These are phyloP conservation scores for Dryobates pubescens DNA, from an alignment of 2,797 vertebrate genomes.

Conservation along the genomic window DNA sequence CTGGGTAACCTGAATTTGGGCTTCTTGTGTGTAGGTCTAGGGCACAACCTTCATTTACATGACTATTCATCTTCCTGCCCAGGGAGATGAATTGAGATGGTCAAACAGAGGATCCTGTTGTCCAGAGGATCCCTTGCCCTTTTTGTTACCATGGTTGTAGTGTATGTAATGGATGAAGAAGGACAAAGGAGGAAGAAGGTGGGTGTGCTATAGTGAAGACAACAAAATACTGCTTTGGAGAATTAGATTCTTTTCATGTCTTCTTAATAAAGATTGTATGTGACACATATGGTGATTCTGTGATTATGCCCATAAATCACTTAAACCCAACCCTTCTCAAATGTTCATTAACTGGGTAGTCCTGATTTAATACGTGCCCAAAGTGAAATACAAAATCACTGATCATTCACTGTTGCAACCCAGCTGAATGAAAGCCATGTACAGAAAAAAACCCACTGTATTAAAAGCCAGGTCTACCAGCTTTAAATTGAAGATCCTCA, in stretches of 20 bases:
- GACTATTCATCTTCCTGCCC: neutral
- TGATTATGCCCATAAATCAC: neutral
- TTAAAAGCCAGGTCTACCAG: neutral
- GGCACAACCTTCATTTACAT: neutral
- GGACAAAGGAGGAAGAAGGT: neutral
- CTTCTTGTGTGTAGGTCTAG: neutral
- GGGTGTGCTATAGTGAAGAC: constrained; percentile 17
- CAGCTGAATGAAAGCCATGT: neutral
- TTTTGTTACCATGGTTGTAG: neutral
- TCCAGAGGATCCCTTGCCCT: neutral
- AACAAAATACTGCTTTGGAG: neutral
- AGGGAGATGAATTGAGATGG: neutral
- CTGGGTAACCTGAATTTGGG: neutral
- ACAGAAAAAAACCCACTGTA: neutral
- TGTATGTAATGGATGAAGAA: neutral
- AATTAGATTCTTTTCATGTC: neutral
- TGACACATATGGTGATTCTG: neutral
- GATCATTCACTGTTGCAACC: neutral
- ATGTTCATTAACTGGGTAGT: neutral
- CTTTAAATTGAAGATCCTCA: neutral
- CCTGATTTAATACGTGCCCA: neutral
- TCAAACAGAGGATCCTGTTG: neutral
- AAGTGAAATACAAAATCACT: neutral
- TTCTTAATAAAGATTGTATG: neutral
- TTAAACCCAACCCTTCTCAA: neutral